Conservation (phyloP, 2,113 vertebrate species). For the Oostethus manadensis region DNA sequence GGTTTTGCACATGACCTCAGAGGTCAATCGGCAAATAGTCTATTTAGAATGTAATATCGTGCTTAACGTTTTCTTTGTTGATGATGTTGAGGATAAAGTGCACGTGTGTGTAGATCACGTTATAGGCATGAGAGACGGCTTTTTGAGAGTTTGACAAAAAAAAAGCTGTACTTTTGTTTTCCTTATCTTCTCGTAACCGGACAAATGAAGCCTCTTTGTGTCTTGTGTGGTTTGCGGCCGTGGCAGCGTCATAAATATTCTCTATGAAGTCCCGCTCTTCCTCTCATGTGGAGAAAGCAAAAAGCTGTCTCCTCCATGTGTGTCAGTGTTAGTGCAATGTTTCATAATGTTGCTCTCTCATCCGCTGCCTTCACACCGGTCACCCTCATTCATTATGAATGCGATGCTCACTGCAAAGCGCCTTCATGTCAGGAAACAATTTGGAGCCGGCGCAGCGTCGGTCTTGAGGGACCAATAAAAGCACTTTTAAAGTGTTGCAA, state of each 20-base stretch:
- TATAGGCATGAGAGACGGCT: too few relatives aligned
- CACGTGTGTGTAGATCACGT: too few relatives aligned
- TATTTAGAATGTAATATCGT: too few relatives aligned
- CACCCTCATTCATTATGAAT: conserved; percentile 5
- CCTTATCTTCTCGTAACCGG: too few relatives aligned
- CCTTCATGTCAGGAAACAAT: conserved; percentile 6
- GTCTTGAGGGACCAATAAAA: background rate
- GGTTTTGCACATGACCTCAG: too few relatives aligned
- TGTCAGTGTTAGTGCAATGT: background rate
- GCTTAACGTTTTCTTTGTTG: too few relatives aligned
- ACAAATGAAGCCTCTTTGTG: too few relatives aligned
- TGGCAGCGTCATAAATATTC: background rate
- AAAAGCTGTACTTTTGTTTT: too few relatives aligned
- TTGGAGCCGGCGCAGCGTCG: background rate
- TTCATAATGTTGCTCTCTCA: background rate
- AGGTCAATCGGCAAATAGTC: too few relatives aligned
- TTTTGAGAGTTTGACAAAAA: too few relatives aligned
- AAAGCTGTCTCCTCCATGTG: background rate
- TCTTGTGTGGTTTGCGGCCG: background rate
- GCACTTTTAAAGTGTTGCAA: conserved; percentile 6
- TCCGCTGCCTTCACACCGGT: background rate
- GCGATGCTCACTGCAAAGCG: background rate
- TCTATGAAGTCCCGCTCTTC: background rate
- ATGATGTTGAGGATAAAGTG: too few relatives aligned
- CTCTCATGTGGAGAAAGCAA: background rate